phyloP scores from a whole-genome alignment of 1,140 invertebrate species.

The Caenorhabditis remanei region DNA sequence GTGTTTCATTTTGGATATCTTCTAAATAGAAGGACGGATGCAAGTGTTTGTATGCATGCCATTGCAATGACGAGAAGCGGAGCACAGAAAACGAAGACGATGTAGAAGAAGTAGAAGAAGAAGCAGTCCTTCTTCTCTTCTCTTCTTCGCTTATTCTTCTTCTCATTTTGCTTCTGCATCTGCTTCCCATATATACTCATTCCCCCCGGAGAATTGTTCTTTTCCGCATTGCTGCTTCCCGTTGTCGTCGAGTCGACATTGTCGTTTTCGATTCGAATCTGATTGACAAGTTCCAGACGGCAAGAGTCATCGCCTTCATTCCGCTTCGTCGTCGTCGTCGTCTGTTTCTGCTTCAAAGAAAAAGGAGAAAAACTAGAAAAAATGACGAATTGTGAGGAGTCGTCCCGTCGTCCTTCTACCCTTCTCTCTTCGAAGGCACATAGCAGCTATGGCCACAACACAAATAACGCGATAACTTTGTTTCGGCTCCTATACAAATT shows the following conservation, averaged over 20 bases:
- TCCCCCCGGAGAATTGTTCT: constrained; percentile 53
- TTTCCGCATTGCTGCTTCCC: constrained; percentile 53
- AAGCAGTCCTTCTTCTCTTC: constrained; percentile 5
- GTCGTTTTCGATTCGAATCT: constrained; percentile 17
- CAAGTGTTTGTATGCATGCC: constrained; percentile 8
- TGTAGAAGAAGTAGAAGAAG: constrained; percentile 43
- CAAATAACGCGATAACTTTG: constrained; percentile 56
- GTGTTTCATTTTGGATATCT: constrained; percentile 18
- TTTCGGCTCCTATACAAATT: constrained; percentile 56
- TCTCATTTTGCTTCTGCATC: not conserved
- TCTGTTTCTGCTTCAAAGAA: not conserved
- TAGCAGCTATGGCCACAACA: constrained; percentile 45
- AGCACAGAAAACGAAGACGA: not conserved
- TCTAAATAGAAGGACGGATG: not conserved
- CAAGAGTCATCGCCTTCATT: constrained; percentile 33
- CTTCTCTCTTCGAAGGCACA: not conserved
- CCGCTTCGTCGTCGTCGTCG: not conserved
- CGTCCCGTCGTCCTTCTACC: constrained; percentile 24
- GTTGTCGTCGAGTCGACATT: constrained; percentile 3
- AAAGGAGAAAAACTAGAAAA: constrained; percentile 42
- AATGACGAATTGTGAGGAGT: constrained; percentile 37
- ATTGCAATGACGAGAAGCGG: constrained; percentile 23
- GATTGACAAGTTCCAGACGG: constrained; percentile 53
- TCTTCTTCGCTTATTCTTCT: constrained; percentile 18
- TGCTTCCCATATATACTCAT: constrained; percentile 50